Percentiles rank a stretch among this genome's conserved stretches.
Evolutionary conservation across 2,888 invertebrate species (phyloP).

Genomic region (Agonopterix subpropinquella): DNA sequence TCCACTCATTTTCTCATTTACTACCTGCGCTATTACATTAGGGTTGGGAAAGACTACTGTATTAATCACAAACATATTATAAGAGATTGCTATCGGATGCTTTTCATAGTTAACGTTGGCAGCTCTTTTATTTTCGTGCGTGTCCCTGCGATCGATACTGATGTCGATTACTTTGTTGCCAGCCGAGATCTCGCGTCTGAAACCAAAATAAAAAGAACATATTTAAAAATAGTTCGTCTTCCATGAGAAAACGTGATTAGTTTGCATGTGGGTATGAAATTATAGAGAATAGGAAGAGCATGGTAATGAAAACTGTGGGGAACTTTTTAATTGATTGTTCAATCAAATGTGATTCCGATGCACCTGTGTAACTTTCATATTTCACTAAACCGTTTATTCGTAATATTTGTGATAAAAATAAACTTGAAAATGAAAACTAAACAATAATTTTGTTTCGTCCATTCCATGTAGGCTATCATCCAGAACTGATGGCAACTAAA

Average conservation of each 20-base stretch:
- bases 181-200: conserved; percentile 7
- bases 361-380: too few relatives aligned
- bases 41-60: too few relatives aligned
- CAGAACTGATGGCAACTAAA: too few relatives aligned
- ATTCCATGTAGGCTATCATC: too few relatives aligned
- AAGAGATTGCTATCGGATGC: too few relatives aligned
- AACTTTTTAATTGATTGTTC: not conserved
- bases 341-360: not conserved
- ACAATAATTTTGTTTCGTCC: too few relatives aligned
- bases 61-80: too few relatives aligned
- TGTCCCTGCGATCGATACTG: not conserved
- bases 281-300: not conserved
- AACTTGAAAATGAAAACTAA: too few relatives aligned
- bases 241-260: conserved; percentile 10
- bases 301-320: not conserved
- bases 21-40: too few relatives aligned
- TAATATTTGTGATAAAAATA: too few relatives aligned
- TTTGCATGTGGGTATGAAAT: not conserved
- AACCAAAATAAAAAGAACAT: conserved; percentile 29
- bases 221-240: conserved; percentile 29
- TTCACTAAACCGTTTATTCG: too few relatives aligned
- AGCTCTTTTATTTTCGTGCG: not conserved
- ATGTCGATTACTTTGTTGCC: not conserved
- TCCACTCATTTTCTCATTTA: too few relatives aligned
- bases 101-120: not conserved